Evolutionary conservation across 2,888 invertebrate species (phyloP).

Genomic region (Drosophila seclusa): DNA sequence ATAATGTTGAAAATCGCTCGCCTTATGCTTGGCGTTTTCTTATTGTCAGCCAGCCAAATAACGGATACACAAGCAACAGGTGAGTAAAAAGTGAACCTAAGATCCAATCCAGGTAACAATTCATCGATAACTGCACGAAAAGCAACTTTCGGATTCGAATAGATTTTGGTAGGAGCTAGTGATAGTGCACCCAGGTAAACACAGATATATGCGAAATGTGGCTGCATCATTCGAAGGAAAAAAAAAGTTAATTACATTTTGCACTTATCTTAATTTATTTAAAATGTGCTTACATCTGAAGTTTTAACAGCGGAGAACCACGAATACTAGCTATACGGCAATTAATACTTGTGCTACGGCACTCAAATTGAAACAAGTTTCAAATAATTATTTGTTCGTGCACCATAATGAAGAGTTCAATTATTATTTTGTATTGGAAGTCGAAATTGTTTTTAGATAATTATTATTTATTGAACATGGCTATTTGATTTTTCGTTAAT

Average conservation of each 20-base stretch:
- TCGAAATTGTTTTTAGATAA: neutral
- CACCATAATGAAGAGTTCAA: neutral
- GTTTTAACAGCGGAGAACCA: neutral
- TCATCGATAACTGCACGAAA: neutral
- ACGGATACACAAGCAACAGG: constrained; percentile 65
- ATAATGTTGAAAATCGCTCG: constrained; percentile 60
- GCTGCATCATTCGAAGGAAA: constrained; percentile 1
- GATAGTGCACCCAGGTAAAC: neutral
- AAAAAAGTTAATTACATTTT: constrained; percentile 4
- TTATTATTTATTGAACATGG: neutral
- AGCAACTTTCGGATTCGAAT: neutral
- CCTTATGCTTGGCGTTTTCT: constrained; percentile 55
- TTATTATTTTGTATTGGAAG: neutral
- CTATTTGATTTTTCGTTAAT: neutral
- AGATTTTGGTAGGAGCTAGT: neutral
- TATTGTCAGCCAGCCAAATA: constrained; percentile 56
- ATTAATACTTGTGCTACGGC: neutral
- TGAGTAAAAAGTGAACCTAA: constrained; percentile 48
- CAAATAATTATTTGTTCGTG: neutral
- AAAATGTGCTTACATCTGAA: neutral
- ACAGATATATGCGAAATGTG: neutral
- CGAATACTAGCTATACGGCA: neutral
- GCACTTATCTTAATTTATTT: constrained; percentile 9
- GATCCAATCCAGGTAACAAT: neutral
- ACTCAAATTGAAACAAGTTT: neutral